A percentile compares a stretch with the other conserved stretches of the same genome.
These are phyloP conservation scores for Sardinella longiceps DNA, from an alignment of 2,797 vertebrate genomes.

Conservation along the genomic window DNA sequence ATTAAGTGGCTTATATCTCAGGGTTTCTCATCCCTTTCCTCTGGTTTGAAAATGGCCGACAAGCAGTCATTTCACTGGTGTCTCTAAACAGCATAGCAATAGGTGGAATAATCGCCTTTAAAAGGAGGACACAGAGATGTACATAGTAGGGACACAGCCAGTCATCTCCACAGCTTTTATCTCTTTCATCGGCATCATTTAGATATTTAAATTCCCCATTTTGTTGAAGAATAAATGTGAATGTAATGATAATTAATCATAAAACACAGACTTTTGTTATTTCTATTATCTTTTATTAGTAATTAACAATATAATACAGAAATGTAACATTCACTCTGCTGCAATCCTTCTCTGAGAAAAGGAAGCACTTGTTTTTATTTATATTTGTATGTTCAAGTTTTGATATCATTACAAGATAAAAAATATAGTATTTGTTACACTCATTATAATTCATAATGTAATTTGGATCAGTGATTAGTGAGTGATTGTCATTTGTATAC, in stretches of 20 bases:
- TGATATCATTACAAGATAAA: slow-evolving; percentile 52
- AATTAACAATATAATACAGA: slow-evolving; percentile 2
- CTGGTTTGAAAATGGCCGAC: slow-evolving; percentile 21
- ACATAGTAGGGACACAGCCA: neutral
- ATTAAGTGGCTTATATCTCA: neutral
- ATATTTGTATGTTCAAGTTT: slow-evolving; percentile 57
- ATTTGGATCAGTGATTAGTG: neutral
- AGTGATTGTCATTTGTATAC: neutral
- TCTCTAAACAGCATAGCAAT: neutral
- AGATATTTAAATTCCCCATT: neutral
- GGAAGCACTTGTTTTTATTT: slow-evolving; percentile 37
- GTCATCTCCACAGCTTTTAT: neutral
- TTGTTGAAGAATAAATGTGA: neutral
- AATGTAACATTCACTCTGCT: neutral
- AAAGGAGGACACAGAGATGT: neutral
- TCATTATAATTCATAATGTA: neutral
- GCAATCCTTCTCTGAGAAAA: neutral
- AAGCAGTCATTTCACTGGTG: neutral
- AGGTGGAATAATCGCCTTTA: neutral
- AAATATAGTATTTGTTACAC: slow-evolving; percentile 27
- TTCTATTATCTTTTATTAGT: slow-evolving; percentile 3
- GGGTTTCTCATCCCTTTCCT: neutral
- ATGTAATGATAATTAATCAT: neutral
- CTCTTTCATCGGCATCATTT: neutral
- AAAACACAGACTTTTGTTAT: neutral